Evolutionary conservation across 2,113 vertebrate genomes (phyloP), one percentile per base, ranked within the genome.

Genomic region (Drymodes brunneopygia): DNA sequence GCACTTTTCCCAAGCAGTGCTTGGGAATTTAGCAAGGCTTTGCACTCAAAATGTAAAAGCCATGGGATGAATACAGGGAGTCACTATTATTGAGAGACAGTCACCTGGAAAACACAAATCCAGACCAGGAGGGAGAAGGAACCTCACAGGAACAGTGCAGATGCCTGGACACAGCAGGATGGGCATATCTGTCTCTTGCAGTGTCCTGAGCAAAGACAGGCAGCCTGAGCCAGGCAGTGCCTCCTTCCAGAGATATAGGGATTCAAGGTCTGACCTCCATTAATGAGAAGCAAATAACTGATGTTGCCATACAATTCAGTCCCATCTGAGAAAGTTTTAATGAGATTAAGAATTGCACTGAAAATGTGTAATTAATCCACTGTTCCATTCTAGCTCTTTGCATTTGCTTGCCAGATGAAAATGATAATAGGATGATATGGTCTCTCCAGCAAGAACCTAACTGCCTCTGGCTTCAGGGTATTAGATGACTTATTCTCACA

Each of bases 331-430:
- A 78, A 91, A 78, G 79, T 56, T 94, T 86, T 90, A 78, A 88
- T 86, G 69, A 88, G 71, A 80, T 92, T 88, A 92, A 62, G 65
- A 86, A 81, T 47, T 5, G 7, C 45, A 74, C 35, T 36, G 79
- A 83, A 94, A 90, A 94, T 53, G 18, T n/a, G 40, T 86, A 86
- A 86, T 90, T 90, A 90, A 81, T 86, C 48, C 3, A 0, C 48
- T 4, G 0, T 44, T 95, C 94, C 29, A 48, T 53, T 95, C 66
- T 80, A 80, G 12, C 35, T 69, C 38, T 91, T 88, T 88, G 29
- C 79, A 57, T 94, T 92, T 89, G 21, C 78, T 95, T 92, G 86
- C 81, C 79, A 92, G 71, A 92, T 94, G 67, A 95, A 94, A 95
- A 90, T 45, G 72, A 88, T 96, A 93, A 91, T 71, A 75, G 20